These are phyloP conservation scores for Emys orbicularis DNA, from an alignment of 2,797 vertebrate species.

Conservation along the genomic window DNA sequence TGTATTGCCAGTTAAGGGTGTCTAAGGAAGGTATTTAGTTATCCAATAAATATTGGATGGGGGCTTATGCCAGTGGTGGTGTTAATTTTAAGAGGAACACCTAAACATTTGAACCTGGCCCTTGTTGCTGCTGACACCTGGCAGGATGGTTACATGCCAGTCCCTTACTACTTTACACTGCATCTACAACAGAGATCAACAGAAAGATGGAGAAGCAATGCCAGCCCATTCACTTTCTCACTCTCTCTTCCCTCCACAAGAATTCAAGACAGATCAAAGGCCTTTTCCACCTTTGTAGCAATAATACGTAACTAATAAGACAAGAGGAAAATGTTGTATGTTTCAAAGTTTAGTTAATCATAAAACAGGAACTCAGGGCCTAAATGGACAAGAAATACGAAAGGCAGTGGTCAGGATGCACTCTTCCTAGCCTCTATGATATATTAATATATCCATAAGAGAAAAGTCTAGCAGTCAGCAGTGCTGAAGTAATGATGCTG, in stretches of 20 bases:
- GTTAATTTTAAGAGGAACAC: conserved; percentile 13
- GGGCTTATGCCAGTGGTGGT: not conserved
- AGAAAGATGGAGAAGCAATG: not conserved
- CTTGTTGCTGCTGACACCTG: not conserved
- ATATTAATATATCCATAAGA: not conserved
- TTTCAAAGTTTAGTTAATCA: conserved; percentile 30
- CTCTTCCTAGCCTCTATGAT: not conserved
- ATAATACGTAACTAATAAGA: not conserved
- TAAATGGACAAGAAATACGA: not conserved
- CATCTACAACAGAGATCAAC: not conserved
- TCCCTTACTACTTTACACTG: not conserved
- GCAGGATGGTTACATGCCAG: conserved; percentile 4
- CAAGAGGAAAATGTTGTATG: not conserved
- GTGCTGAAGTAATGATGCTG: not conserved
- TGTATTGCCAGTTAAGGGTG: not conserved
- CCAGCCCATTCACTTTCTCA: not conserved
- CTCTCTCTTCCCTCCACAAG: not conserved
- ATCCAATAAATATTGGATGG: not conserved
- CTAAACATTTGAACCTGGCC: not conserved
- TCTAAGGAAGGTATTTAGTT: not conserved
- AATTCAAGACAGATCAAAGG: conserved; percentile 28
- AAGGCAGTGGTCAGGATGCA: not conserved
- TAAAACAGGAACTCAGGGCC: conserved; percentile 6
- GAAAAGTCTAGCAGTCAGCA: not conserved
- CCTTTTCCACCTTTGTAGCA: not conserved